A percentile compares a stretch with the other conserved stretches of the same genome.
Evolutionary conservation across 2,888 invertebrate species (phyloP).

Genomic region (Eubasilissa splendida): DNA sequence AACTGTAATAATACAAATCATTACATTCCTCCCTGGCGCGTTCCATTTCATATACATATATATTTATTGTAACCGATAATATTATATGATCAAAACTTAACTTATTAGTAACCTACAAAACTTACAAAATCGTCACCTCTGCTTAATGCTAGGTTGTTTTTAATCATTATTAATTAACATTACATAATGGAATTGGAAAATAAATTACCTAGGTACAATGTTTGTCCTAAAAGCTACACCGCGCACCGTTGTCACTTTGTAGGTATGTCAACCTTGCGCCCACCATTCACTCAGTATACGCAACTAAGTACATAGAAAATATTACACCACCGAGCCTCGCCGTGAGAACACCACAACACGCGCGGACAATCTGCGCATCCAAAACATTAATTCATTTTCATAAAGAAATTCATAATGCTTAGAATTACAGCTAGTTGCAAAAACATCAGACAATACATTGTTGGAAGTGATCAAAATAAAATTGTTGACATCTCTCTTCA

Average conservation of each 20-base stretch:
- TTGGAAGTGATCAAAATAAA: too few species aligned
- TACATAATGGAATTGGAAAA: constrained; percentile 74
- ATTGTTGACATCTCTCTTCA: too few species aligned
- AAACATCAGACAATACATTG: too few species aligned
- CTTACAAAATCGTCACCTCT: constrained; percentile 68
- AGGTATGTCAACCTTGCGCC: background rate
- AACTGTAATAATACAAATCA: constrained; percentile 38
- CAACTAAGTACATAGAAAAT: constrained; percentile 27
- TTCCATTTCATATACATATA: constrained; percentile 50
- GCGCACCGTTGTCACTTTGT: constrained; percentile 30
- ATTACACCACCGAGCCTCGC: constrained; percentile 3
- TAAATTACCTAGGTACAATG: constrained; percentile 76
- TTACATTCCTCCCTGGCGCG: constrained; percentile 33
- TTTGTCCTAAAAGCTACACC: constrained; percentile 62
- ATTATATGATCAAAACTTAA: constrained; percentile 57
- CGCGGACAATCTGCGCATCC: background rate
- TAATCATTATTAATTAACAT: constrained; percentile 66
- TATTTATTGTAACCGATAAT: constrained; percentile 49
- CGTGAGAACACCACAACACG: background rate
- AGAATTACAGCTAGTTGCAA: too few species aligned
- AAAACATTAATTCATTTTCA: background rate
- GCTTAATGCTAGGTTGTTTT: constrained; percentile 66
- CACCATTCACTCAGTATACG: background rate
- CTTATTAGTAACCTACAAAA: constrained; percentile 68
- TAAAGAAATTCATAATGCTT: too few species aligned